A percentile compares a stretch with the other conserved stretches of the same genome.
Evolutionary conservation across 1,140 invertebrate species (phyloP).

Genomic region (Cylas formicarius): DNA sequence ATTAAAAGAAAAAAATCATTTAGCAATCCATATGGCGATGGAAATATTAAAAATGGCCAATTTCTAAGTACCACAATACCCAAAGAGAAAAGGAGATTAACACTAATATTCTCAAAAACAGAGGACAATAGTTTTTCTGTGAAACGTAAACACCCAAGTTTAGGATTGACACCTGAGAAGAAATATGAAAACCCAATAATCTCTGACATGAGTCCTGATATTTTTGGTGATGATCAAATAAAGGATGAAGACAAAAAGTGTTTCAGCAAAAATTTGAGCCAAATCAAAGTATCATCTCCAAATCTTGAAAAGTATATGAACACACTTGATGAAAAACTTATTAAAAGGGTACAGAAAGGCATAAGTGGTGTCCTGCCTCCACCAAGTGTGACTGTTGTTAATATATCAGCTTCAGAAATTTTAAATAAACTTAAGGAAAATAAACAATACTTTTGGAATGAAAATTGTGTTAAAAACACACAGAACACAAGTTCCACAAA

Average conservation of each 20-base stretch:
- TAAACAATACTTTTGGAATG: slow-evolving; percentile 29
- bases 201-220: slow-evolving; percentile 44
- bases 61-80: too few relatives aligned
- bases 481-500: too few relatives aligned
- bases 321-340: slow-evolving; percentile 33
- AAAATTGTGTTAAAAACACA: too few relatives aligned
- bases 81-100: slow-evolving; percentile 17
- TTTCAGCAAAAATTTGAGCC: slow-evolving; percentile 4
- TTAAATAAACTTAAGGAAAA: slow-evolving; percentile 38
- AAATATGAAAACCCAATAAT: slow-evolving; percentile 20
- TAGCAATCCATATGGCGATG: slow-evolving; percentile 11
- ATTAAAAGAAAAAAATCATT: slow-evolving; percentile 3
- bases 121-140: slow-evolving; percentile 20
- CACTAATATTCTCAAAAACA: slow-evolving; percentile 24
- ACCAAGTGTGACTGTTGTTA: slow-evolving; percentile 55
- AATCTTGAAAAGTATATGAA: slow-evolving; percentile 26
- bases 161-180: slow-evolving; percentile 31
- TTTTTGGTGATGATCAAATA: slow-evolving; percentile 47
- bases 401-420: slow-evolving; percentile 56
- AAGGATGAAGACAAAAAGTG: neutral
- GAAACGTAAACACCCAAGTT: slow-evolving; percentile 21
- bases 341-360: slow-evolving; percentile 42
- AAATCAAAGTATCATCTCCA: neutral
- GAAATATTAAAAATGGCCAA: too few relatives aligned
- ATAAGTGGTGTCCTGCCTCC: slow-evolving; percentile 57